Conservation (phyloP, 2,888 invertebrate species). For the Pseudoips prasinana region DNA sequence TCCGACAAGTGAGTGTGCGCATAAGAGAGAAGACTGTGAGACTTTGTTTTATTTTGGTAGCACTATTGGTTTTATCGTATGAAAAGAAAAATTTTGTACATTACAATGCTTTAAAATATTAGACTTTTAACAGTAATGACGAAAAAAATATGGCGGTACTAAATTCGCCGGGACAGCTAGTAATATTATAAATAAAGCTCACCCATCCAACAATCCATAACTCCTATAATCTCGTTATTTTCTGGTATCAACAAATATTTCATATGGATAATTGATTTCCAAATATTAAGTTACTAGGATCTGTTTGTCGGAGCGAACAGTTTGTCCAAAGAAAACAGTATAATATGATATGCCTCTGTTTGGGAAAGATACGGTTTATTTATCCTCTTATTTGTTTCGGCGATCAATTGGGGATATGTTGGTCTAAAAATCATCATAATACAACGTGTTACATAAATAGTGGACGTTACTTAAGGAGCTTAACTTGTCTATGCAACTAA, state of each 20-base stretch:
- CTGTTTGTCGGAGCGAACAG: slow-evolving; percentile 32
- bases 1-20: no score
- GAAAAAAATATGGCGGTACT: no score
- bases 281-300: slow-evolving; percentile 70
- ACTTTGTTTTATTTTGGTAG: no score
- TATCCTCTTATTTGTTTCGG: slow-evolving; percentile 28
- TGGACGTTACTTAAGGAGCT: no score
- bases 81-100: no score
- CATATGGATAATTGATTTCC: slow-evolving; percentile 71
- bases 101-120: no score
- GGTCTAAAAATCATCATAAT: slow-evolving; percentile 19
- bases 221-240: slow-evolving; percentile 60
- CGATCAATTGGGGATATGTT: slow-evolving; percentile 28
- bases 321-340: slow-evolving; percentile 49
- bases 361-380: slow-evolving; percentile 35
- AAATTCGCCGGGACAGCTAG: no score
- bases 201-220: slow-evolving; percentile 13
- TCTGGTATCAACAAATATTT: slow-evolving; percentile 56
- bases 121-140: no score
- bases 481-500: slow-evolving; percentile 1
- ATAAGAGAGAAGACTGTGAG: no score
- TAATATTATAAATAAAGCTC: no score
- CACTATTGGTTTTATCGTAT: no score
- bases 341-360: slow-evolving; percentile 38
- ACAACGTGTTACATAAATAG: no score